Conservation (phyloP, 2,888 invertebrate genomes). For the Ametastegia equiseti region DNA sequence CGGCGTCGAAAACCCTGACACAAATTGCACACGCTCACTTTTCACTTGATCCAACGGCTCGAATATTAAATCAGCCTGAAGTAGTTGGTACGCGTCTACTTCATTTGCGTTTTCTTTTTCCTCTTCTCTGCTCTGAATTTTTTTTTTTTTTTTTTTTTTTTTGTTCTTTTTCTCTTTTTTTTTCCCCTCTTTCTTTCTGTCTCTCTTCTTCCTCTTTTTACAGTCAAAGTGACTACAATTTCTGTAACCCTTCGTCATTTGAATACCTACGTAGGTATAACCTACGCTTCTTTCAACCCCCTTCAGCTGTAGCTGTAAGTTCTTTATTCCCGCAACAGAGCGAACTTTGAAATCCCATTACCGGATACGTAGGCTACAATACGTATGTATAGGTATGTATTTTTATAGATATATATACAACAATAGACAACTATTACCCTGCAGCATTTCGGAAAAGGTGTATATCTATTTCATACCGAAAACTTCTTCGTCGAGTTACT, state of each 20-base stretch:
- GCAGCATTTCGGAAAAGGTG: not conserved
- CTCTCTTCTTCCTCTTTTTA: not conserved
- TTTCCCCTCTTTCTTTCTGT: not conserved
- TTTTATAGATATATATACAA: not conserved
- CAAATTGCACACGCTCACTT: conserved; percentile 37
- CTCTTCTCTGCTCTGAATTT: not conserved
- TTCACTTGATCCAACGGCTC: conserved; percentile 28
- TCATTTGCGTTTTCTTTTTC: conserved; percentile 22
- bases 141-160: not conserved
- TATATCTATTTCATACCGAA: conserved; percentile 13
- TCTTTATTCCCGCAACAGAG: conserved; percentile 27
- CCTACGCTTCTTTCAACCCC: conserved; percentile 1
- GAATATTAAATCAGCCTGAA: conserved; percentile 39
- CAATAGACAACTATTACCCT: conserved; percentile 20
- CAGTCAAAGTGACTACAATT: conserved; percentile 30
- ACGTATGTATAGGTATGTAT: not conserved
- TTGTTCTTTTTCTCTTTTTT: not conserved
- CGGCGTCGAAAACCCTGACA: not conserved
- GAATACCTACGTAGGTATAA: conserved; percentile 3
- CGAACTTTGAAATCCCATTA: conserved; percentile 34
- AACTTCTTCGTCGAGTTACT: conserved; percentile 4
- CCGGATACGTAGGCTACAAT: not conserved
- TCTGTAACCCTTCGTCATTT: conserved; percentile 34
- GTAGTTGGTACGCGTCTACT: conserved; percentile 22
- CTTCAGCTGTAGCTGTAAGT: conserved; percentile 16